phyloP scores from a whole-genome alignment of 2,113 vertebrate species.

The Microcebus ravelobensis region DNA sequence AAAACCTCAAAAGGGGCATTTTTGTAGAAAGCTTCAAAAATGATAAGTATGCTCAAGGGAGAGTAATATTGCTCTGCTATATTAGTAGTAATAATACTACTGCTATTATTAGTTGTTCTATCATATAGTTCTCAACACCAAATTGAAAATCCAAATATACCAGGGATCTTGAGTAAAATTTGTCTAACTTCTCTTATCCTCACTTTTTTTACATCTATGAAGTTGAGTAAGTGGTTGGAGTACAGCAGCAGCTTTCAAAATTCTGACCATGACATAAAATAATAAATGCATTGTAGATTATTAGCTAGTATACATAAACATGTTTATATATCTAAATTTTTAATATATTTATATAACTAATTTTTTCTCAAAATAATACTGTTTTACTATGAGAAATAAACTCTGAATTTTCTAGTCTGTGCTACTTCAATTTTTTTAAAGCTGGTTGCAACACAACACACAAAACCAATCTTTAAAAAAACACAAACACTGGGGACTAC shows the following conservation, averaged over 20 bases:
- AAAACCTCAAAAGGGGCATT: background rate
- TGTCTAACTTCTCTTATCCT: background rate
- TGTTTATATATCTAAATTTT: background rate
- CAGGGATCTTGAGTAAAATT: background rate
- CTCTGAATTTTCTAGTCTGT: background rate
- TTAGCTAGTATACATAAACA: background rate
- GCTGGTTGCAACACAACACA: background rate
- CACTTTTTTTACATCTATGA: background rate
- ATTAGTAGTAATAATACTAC: background rate
- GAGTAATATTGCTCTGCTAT: background rate
- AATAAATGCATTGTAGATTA: background rate
- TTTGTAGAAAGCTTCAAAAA: background rate
- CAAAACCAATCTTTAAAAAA: background rate
- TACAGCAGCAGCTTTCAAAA: background rate
- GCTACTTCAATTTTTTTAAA: background rate
- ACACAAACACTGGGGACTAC: background rate
- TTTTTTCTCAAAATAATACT: background rate
- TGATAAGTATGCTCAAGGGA: background rate
- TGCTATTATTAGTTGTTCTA: background rate
- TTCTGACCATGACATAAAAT: background rate
- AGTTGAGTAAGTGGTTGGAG: background rate
- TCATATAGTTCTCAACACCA: background rate
- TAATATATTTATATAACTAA: background rate
- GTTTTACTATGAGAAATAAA: background rate
- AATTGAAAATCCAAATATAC: background rate